phyloP scores from a whole-genome alignment of 1,140 invertebrate species.

The Apis florea region DNA sequence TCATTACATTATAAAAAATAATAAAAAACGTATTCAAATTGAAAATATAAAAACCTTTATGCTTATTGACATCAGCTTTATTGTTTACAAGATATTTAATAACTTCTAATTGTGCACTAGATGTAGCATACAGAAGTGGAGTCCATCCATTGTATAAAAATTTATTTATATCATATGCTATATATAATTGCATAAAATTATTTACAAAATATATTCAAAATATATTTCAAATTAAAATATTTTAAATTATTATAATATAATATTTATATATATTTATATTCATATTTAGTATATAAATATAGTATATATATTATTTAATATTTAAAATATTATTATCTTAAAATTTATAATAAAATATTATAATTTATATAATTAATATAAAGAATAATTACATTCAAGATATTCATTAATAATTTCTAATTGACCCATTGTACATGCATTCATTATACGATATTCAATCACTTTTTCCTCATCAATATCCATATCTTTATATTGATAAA shows the following conservation, averaged over 20 bases:
- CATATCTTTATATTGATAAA: background rate
- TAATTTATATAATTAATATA: slow-evolving; percentile 1
- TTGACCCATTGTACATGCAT: slow-evolving; percentile 67
- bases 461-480: background rate
- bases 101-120: slow-evolving; percentile 61
- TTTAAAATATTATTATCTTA: background rate
- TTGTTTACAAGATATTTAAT: slow-evolving; percentile 68
- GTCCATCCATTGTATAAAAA: slow-evolving; percentile 72
- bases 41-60: slow-evolving; percentile 68
- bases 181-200: slow-evolving; percentile 12
- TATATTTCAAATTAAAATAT: background rate
- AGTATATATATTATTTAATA: too few species aligned
- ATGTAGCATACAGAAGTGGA: slow-evolving; percentile 72
- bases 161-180: slow-evolving; percentile 64
- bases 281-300: too few species aligned
- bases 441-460: slow-evolving; percentile 30
- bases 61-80: slow-evolving; percentile 75
- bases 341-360: background rate
- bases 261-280: too few species aligned
- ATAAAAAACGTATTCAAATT: background rate
- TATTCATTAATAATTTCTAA: slow-evolving; percentile 62
- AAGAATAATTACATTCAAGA: slow-evolving; percentile 62
- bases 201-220: background rate
- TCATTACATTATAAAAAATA: slow-evolving; percentile 46
- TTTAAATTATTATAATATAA: too few species aligned